Evolutionary conservation across 1,140 invertebrate genomes (phyloP), one percentile per base, ranked within the genome.

Genomic region (Neodiprion lecontei): DNA sequence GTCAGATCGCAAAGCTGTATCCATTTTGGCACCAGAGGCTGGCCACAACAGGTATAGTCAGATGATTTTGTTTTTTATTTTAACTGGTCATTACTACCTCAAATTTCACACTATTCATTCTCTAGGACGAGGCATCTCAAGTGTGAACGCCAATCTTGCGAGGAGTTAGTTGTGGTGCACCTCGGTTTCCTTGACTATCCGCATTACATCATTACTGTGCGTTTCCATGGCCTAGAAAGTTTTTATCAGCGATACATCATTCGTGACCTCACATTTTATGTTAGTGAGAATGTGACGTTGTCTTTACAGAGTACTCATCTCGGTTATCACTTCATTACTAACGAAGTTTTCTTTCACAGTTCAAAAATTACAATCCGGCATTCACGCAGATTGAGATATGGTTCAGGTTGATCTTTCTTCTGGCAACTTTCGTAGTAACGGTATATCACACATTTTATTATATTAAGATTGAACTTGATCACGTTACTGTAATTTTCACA

Each of bases 361-460:
- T 98, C 85, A 97, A 97, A 87, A 97, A 94, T 11, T 98, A 98
- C 88, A 98, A 98, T 88, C 95, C 97, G 70, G 93, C 93, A 0
- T 99, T 98, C 83, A 99, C 97, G 10, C 96, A 98, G 89, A 94
- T 98, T 81, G 97, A 99, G 90, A 97, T 99, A 74, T 98, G 97
- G 96, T 97, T 99, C 84, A 90, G 97, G 79, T 95, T 98, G 84
- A 95, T 98, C 80, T 99, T 98, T 87, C 89, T 98, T 47, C 85
- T 97, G 4, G 91, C 94, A 10, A 95, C 96, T 2, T 98, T 99
- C 87, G 86, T 93, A 68, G 92, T 96, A 7, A 95, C 96, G 76
- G 97, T 99, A 92, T 95, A 93, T 93, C 66, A 11, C 17, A 17
- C 74, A 75, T 76, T 78, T 76, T 78, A 69, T 40, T 40, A 40